Conservation (phyloP, 2,113 vertebrate species). For the Eulacestoma nigropectus region DNA sequence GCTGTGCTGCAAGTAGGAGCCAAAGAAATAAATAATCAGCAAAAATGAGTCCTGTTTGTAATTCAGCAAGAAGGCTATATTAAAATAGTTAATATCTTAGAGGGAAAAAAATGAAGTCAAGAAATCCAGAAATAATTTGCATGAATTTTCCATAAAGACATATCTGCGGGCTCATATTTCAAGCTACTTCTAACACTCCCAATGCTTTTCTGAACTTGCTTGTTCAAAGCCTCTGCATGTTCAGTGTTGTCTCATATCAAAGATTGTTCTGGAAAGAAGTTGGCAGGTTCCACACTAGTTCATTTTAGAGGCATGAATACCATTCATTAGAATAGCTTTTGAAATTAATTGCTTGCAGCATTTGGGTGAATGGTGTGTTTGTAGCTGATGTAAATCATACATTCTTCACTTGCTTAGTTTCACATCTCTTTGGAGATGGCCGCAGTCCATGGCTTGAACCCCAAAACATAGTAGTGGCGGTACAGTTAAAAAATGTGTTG, state of each 20-base stretch:
- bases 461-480: background rate
- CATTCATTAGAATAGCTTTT: conserved; percentile 23
- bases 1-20: background rate
- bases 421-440: background rate
- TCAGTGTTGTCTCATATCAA: background rate
- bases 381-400: background rate
- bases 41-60: background rate
- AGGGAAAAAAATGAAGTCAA: background rate
- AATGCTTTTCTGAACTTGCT: background rate
- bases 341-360: conserved; percentile 18
- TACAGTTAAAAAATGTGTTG: background rate
- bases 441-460: background rate
- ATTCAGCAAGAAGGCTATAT: background rate
- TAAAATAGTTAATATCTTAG: background rate
- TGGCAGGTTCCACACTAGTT: background rate
- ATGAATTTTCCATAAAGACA: background rate
- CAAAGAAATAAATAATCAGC: background rate
- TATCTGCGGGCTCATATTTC: background rate
- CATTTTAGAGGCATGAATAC: conserved; percentile 6
- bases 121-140: background rate
- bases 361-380: background rate
- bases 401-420: conserved; percentile 8
- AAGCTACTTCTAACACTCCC: background rate
- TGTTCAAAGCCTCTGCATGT: background rate
- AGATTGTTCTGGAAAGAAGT: background rate